Percentiles rank a stretch among this genome's conserved stretches.
These are phyloP conservation scores for Microcebus murinus DNA, from an alignment of 2,113 vertebrate genomes.

Conservation along the genomic window DNA sequence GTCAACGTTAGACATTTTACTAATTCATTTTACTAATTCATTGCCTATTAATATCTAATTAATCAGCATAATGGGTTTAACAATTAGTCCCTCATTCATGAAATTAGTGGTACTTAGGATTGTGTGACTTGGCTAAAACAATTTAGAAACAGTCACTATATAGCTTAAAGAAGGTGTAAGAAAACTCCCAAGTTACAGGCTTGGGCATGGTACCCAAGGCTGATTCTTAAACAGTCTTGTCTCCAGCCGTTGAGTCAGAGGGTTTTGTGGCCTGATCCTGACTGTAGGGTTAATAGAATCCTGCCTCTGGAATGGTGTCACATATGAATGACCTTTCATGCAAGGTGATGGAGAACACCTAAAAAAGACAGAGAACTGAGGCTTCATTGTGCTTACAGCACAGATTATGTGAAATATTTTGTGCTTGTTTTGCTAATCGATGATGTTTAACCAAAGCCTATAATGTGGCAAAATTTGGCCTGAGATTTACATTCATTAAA, in stretches of 20 bases:
- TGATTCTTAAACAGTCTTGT: neutral
- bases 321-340: neutral
- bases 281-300: neutral
- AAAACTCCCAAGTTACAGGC: neutral
- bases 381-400: neutral
- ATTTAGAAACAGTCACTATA: neutral
- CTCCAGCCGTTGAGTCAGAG: neutral
- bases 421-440: neutral
- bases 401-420: neutral
- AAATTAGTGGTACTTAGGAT: constrained; percentile 2
- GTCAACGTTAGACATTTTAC: neutral
- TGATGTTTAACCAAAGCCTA: neutral
- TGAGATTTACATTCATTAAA: neutral
- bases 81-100: neutral
- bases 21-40: constrained; percentile 27
- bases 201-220: neutral
- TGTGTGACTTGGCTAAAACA: neutral
- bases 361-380: neutral
- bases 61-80: neutral
- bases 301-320: neutral
- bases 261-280: neutral
- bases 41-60: neutral
- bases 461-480: neutral
- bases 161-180: neutral
- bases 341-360: neutral